Percentiles rank a stretch among this genome's conserved stretches.
Evolutionary conservation across 2,888 invertebrate species (phyloP).

Genomic region (Eupelmus urozonus): DNA sequence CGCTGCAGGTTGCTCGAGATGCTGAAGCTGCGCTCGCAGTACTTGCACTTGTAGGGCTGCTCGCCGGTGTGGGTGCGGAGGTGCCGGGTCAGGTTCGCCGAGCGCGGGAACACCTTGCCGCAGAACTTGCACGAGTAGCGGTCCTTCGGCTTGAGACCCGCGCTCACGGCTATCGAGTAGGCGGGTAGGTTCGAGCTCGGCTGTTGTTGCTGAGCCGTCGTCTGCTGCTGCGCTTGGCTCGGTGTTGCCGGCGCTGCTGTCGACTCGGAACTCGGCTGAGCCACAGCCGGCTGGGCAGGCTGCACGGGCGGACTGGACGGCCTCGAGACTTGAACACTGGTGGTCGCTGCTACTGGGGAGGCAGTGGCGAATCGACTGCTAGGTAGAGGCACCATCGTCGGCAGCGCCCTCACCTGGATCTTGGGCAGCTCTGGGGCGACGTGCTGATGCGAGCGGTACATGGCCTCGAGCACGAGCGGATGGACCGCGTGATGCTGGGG

Average conservation of each 20-base stretch:
- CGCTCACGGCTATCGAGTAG: constrained; percentile 68
- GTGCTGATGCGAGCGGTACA: constrained; percentile 80
- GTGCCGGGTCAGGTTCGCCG: constrained; percentile 97
- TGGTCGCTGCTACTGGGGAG: constrained; percentile 61
- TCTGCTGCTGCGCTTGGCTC: constrained; percentile 61
- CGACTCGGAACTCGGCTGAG: constrained; percentile 53
- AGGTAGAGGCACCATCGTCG: constrained; percentile 75
- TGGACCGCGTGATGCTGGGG: constrained; percentile 80
- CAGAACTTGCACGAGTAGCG: constrained; percentile 99
- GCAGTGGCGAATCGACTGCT: constrained; percentile 68
- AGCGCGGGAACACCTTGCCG: constrained; percentile 97
- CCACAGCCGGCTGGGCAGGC: constrained; percentile 56
- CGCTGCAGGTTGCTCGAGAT: too few relatives aligned
- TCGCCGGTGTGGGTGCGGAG: constrained; percentile 98
- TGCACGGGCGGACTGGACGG: constrained; percentile 61
- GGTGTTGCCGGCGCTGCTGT: constrained; percentile 64
- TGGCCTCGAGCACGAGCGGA: constrained; percentile 85
- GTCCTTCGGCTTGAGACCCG: constrained; percentile 86
- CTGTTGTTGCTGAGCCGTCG: constrained; percentile 64
- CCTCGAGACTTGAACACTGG: constrained; percentile 57
- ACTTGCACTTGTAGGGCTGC: constrained; percentile 97
- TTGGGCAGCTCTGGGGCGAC: constrained; percentile 78
- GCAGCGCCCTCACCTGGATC: constrained; percentile 75
- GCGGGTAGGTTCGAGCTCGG: constrained; percentile 64
- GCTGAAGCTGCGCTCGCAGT: too few relatives aligned